A percentile compares a stretch with the other conserved stretches of the same genome.
These are phyloP conservation scores for Erinaceus europaeus DNA, from an alignment of 2,113 vertebrate genomes.

Conservation along the genomic window DNA sequence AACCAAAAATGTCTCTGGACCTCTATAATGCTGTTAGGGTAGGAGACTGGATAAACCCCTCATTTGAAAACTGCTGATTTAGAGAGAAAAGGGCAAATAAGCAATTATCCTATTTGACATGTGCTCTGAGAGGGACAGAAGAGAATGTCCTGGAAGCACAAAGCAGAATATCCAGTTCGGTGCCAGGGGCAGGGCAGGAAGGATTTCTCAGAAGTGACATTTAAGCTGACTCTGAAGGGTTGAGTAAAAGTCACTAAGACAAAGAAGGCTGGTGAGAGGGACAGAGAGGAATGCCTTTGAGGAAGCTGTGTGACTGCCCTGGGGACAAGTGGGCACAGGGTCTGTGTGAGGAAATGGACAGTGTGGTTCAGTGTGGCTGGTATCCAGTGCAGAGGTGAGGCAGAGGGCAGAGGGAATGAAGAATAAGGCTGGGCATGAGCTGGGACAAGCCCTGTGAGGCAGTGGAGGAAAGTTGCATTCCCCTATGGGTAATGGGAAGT, in stretches of 20 bases:
- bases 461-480: not conserved
- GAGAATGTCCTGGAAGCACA: conserved; percentile 2
- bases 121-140: not conserved
- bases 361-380: not conserved
- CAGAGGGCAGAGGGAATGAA: not conserved
- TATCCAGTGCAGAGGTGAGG: too few species aligned
- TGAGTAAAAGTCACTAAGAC: not conserved
- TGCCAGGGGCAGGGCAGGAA: not conserved
- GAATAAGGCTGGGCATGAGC: not conserved
- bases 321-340: too few species aligned
- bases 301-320: not conserved
- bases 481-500: not conserved
- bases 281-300: not conserved
- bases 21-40: not conserved
- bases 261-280: not conserved
- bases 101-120: not conserved
- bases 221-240: not conserved
- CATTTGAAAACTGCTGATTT: not conserved
- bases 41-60: not conserved
- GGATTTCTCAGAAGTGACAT: not conserved
- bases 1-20: not conserved
- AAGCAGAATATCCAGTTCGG: not conserved
- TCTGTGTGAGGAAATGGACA: not conserved
- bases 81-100: not conserved
- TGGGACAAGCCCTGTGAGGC: not conserved